A percentile compares a stretch with the other conserved stretches of the same genome.
Conservation (phyloP, 2,797 vertebrate species). For the Tokudaia muenninki region DNA sequence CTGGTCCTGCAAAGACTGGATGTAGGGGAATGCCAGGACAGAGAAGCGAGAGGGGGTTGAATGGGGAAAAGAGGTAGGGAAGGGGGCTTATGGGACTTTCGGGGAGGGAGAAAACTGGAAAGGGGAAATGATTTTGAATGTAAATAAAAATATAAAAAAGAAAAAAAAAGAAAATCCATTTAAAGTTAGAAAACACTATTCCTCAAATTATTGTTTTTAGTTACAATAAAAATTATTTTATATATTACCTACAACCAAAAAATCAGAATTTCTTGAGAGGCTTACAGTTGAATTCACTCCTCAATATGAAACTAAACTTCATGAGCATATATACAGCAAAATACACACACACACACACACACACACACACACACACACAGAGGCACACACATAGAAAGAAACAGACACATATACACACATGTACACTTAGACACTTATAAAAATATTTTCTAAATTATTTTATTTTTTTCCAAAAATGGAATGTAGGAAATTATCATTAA, state of each 20-base stretch:
- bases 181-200: conserved; percentile 19
- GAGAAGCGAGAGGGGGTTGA: too few species aligned
- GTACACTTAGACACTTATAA: not conserved
- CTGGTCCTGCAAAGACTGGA: too few species aligned
- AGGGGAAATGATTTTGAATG: too few species aligned
- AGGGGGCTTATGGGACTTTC: too few species aligned
- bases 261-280: not conserved
- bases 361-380: not conserved
- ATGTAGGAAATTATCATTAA: not conserved
- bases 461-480: not conserved
- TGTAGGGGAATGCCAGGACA: too few species aligned
- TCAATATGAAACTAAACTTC: too few species aligned
- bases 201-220: not conserved
- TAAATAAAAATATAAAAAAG: too few species aligned
- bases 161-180: not conserved
- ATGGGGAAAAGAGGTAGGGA: too few species aligned
- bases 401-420: accelerated
- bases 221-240: not conserved
- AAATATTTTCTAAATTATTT: not conserved
- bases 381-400: accelerated
- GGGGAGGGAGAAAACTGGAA: too few species aligned
- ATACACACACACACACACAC: not conserved
- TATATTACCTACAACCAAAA: not conserved
- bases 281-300: not conserved
- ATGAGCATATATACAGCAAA: too few species aligned